phyloP scores from a whole-genome alignment of 2,797 vertebrate species.

The Epinephelus malabaricus region DNA sequence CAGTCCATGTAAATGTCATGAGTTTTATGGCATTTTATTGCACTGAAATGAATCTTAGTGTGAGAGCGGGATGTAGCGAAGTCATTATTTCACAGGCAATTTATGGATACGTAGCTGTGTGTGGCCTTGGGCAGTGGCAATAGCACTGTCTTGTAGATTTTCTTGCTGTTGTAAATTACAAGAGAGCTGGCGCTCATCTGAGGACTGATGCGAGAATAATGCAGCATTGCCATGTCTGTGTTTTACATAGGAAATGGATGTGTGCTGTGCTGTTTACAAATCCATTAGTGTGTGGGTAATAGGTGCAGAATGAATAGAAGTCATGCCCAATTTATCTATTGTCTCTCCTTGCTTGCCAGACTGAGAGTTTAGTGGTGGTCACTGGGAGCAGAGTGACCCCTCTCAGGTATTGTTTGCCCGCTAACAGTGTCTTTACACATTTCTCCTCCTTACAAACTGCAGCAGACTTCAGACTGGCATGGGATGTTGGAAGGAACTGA shows the following conservation, averaged over 20 bases:
- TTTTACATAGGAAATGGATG: conserved; percentile 47
- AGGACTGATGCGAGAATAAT: conserved; percentile 45
- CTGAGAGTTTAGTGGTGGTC: conserved; percentile 66
- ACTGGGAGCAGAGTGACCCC: conserved; percentile 67
- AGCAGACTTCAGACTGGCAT: conserved; percentile 62
- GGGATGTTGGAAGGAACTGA: conserved; percentile 58
- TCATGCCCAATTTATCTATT: conserved; percentile 62
- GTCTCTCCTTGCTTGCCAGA: conserved; percentile 50
- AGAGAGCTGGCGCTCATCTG: conserved; percentile 19
- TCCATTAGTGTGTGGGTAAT: conserved; percentile 49
- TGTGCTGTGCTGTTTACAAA: conserved; percentile 65
- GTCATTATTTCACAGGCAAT: conserved; percentile 55
- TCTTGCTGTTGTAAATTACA: conserved; percentile 48
- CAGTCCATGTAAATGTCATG: conserved; percentile 51
- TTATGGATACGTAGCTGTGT: conserved; percentile 43
- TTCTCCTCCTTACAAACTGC: conserved; percentile 64
- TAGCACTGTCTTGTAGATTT: conserved; percentile 46
- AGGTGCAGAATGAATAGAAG: conserved; percentile 49
- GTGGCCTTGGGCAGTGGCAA: conserved; percentile 40
- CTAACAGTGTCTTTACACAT: conserved; percentile 72
- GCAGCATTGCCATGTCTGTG: conserved; percentile 25
- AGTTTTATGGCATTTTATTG: conserved; percentile 53
- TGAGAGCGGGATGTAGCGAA: conserved; percentile 24
- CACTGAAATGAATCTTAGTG: conserved; percentile 42
- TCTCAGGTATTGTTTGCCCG: conserved; percentile 60